Evolutionary conservation across 92 coral and sea anemone genomes (phyloP), one percentile per base, ranked within the genome.

Genomic region (Muricea muricata): DNA sequence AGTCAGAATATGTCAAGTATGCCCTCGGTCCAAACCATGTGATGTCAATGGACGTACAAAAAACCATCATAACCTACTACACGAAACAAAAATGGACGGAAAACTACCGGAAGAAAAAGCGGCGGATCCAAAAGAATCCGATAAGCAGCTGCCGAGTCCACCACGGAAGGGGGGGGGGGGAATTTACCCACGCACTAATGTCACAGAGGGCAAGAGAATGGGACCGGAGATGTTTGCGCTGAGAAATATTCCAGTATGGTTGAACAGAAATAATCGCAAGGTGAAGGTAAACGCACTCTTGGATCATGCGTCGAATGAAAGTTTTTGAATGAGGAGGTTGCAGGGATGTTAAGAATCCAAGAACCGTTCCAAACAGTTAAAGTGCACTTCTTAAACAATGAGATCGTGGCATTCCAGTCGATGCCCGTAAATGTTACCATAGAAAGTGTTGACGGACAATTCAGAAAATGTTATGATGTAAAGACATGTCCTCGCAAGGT

Each of bases 311-410:
- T 87, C 9, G 84, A n/a, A n/a, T n/a, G n/a, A n/a, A n/a, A n/a
- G n/a, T n/a, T n/a, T n/a, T n/a, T n/a, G n/a, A n/a, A n/a, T n/a
- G n/a, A n/a, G n/a, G n/a, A n/a, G n/a, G n/a, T n/a, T n/a, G n/a
- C n/a, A n/a, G n/a, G n/a, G n/a, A n/a, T n/a, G n/a, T n/a, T n/a
- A n/a, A n/a, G n/a, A n/a, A n/a, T n/a, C n/a, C n/a, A n/a, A n/a
- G n/a, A n/a, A n/a, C n/a, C n/a, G n/a, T n/a, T n/a, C n/a, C n/a
- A n/a, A n/a, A n/a, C n/a, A n/a, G n/a, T n/a, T n/a, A n/a, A n/a
- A n/a, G n/a, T n/a, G n/a, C n/a, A 87, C 54, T 90, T 90, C 33
- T 45, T 91, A 65, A 91, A 91, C 65, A 74, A 91, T 65, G 61
- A 81, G 14, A 65, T 79, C 6, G 85, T 87, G 54, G 83, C 91